Base-by-base conservation (phyloP, 2,888 invertebrate species). In the Agrenia bidenticulata region DNA sequence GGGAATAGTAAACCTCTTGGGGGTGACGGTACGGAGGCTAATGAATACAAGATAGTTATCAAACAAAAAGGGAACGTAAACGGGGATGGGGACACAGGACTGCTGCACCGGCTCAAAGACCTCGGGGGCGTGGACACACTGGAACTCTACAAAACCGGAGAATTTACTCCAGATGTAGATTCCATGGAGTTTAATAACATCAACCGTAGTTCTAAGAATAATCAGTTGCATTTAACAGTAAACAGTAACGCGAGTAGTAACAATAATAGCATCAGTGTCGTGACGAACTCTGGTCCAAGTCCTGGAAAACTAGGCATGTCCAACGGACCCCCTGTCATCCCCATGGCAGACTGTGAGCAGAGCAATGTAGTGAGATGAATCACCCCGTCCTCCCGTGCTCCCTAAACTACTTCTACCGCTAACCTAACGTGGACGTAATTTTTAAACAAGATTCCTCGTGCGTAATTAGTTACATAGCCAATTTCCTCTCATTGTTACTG, bases 1-100 rank as follows among this genome's bases (percentile, higher is more conserved):
- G 67, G 53, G 61, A 67, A 67, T 56, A 57, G 60, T 55, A 67
- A 67, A 64, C 60, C 63, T 7, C 32, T 11, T 32, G 32, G 32
- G 11, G 32, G 32, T 11, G 32, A 32, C 5, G 32, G 32, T 4
- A 32, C 32, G 32, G 32, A 32, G 32, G 32, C 5, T n/a, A n/a
- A n/a, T 4, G 32, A 32, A 11, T 32, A 32, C 32, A 32, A 32
- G 32, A 32, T 32, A 4, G 11, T 32, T 32, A 32, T 32, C 11
- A 32, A 32, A 32, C 32, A 39, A 21, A 60, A 60, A 51, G 51
- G 60, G 1, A 37, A 11, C 23, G 60, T 60, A 2, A 60, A 60
- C 19, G 60, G 60, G 24, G 60, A 60, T 32, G n/a, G 27, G 9
- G 51, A 51, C 21, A 50, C 15, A 9, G 49, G 39, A 19, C 26